phyloP scores from a whole-genome alignment of 2,797 vertebrate genomes.

The Dromococcyx pavoninus region DNA sequence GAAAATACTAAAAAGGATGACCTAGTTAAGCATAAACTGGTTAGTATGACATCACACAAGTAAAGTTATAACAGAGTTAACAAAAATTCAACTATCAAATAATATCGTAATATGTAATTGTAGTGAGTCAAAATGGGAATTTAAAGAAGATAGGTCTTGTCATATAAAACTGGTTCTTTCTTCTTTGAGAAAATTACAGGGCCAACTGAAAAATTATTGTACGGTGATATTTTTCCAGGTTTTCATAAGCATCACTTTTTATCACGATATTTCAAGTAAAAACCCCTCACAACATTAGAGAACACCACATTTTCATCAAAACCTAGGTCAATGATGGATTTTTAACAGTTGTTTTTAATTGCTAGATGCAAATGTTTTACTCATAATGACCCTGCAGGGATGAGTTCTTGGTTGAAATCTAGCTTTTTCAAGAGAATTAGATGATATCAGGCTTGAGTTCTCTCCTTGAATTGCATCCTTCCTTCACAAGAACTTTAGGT shows the following conservation, averaged over 20 bases:
- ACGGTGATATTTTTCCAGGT: not conserved
- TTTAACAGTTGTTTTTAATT: not conserved
- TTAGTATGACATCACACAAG: not conserved
- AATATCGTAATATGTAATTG: not conserved
- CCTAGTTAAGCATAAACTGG: not conserved
- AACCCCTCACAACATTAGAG: not conserved
- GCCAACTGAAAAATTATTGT: not conserved
- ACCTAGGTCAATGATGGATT: not conserved
- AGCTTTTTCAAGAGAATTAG: not conserved
- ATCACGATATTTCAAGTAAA: not conserved
- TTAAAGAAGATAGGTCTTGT: not conserved
- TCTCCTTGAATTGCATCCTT: not conserved
- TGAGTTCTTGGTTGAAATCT: not conserved
- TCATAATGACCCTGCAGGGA: not conserved
- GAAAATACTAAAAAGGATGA: not conserved
- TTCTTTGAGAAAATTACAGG: not conserved
- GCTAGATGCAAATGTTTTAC: not conserved
- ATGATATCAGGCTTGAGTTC: not conserved
- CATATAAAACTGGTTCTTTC: not conserved
- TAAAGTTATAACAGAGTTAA: not conserved
- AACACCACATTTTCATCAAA: not conserved
- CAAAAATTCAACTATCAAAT: not conserved
- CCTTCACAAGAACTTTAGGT: not conserved
- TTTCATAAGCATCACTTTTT: not conserved
- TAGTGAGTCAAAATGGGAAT: not conserved